These are phyloP conservation scores for Choloepus hoffmanni DNA, from an alignment of 2,113 vertebrate genomes.

Conservation along the genomic window DNA sequence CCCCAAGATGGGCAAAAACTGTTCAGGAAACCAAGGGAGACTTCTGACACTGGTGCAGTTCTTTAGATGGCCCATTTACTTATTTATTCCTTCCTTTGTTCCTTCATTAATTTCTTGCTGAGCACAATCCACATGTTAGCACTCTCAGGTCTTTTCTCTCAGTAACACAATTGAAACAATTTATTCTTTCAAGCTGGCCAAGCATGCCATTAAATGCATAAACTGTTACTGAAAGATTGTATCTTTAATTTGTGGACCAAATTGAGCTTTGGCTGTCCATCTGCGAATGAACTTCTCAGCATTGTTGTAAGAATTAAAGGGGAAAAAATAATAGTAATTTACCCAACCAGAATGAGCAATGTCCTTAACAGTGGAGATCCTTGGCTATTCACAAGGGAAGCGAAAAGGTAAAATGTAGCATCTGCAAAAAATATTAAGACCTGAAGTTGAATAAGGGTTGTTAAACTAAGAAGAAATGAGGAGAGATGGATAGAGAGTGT, in stretches of 20 bases:
- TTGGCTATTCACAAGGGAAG: neutral
- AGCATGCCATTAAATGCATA: neutral
- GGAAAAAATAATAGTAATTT: neutral
- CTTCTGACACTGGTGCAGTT: neutral
- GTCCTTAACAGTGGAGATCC: neutral
- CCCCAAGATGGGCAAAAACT: neutral
- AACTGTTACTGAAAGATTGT: neutral
- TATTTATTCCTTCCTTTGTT: neutral
- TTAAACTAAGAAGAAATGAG: neutral
- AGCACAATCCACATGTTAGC: neutral
- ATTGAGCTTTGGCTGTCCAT: neutral
- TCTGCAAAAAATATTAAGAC: neutral
- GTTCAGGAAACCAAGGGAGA: neutral
- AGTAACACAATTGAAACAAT: neutral
- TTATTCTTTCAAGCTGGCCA: neutral
- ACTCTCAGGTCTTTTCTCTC: neutral
- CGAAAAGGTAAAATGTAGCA: neutral
- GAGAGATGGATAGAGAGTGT: neutral
- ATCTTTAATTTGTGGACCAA: neutral
- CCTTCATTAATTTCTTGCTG: neutral
- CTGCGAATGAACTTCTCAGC: neutral
- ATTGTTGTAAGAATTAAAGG: neutral
- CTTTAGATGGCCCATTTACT: neutral
- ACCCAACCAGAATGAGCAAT: neutral
- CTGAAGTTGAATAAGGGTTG: neutral